Evolutionary conservation across 2,797 vertebrate genomes (phyloP).

Genomic region (Sebastes cheni): DNA sequence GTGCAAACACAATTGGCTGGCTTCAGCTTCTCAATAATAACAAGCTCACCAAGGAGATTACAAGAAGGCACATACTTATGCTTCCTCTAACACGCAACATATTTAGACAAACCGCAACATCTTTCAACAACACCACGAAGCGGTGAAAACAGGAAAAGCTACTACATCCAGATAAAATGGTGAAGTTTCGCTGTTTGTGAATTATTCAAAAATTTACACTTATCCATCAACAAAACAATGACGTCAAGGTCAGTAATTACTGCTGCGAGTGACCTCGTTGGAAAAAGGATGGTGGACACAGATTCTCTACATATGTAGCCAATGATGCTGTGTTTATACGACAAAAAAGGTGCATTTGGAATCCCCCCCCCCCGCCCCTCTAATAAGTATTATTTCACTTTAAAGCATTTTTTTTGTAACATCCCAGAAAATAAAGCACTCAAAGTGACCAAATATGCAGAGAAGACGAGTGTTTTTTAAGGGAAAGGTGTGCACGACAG

Average conservation of each 20-base stretch:
- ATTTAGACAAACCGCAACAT: constrained; percentile 85
- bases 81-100: constrained; percentile 88
- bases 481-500: constrained; percentile 45
- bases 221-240: constrained; percentile 61
- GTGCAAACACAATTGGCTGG: constrained; percentile 91
- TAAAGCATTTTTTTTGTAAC: constrained; percentile 63
- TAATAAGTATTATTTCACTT: constrained; percentile 43
- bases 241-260: constrained; percentile 24
- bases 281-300: constrained; percentile 58
- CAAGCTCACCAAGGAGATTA: constrained; percentile 89
- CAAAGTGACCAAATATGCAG: constrained; percentile 61
- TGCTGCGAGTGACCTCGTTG: constrained; percentile 48
- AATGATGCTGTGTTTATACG: constrained; percentile 45
- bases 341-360: constrained; percentile 63
- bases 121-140: constrained; percentile 85
- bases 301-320: constrained; percentile 56
- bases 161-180: constrained; percentile 82
- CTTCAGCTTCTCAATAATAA: constrained; percentile 88
- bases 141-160: constrained; percentile 83
- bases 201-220: constrained; percentile 70
- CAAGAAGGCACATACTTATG: constrained; percentile 90
- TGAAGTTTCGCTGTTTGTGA: constrained; percentile 69
- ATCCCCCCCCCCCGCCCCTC: not conserved
- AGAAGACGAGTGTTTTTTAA: constrained; percentile 46
- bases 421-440: constrained; percentile 51